Evolutionary conservation across 2,888 invertebrate species (phyloP), one percentile per base, ranked within the genome.

Genomic region (Parnassius orleans): DNA sequence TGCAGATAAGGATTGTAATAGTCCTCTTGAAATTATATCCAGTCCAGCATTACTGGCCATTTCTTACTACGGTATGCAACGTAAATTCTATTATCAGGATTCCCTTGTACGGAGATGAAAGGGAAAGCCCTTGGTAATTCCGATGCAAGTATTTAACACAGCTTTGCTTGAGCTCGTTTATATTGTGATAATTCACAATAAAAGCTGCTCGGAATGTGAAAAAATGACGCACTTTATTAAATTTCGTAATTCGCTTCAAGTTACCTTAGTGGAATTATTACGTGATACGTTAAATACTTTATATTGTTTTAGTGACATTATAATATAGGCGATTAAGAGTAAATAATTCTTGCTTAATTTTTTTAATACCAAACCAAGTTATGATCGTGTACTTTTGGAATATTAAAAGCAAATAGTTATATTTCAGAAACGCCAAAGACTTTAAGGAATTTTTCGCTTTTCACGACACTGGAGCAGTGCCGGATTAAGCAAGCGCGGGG

Each of bases 21-120:
- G 10, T 15, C 33, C 7, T 2, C 24, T 41, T 14, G 10, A 15
- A 15, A 44, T 24, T 57, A 58, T 52, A 46, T 52, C 11, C 53
- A 62, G 61, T 15, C 53, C 57, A 11, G 41, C 15, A 14, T 14
- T 15, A 54, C 56, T 76, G 75, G 79, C 66, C 61, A 68, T 67
- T 71, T 72, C 73, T 69, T 83, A 83, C 83, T 83, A 83, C 71
- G 83, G 82, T 72, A 83, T 78, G 79, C 80, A 72, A 77, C 81
- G 83, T 83, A 83, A 80, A 81, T 81, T 80, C 77, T 76, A 71
- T 69, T 66, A 75, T 77, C 68, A 69, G 63, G 61, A 57, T 69
- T 70, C 67, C 78, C 80, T 70, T 81, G 68, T 77, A 77, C 44
- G 78, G 79, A 77, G 71, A 75, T 78, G 77, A 79, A 79, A 83